Base-by-base conservation (phyloP, 2,888 invertebrate species). In the Electrophaes corylata region DNA sequence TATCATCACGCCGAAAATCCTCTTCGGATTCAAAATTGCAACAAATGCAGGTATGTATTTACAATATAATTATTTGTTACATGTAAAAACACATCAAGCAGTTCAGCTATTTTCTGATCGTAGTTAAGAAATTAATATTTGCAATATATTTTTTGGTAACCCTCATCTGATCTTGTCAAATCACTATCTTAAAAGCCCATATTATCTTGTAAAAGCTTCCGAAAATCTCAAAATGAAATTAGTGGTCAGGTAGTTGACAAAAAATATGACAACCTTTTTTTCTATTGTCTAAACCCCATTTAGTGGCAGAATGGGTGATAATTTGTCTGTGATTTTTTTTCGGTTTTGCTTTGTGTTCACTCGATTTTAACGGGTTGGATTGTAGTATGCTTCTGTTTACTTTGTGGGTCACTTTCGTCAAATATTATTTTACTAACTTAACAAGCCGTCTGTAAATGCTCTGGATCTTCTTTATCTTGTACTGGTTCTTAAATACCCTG, bases 281-380 rank as follows among this genome's bases (percentile, higher is more conserved):
- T 43, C 56, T 57, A 54, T 66, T 61, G 62, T 60, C 58, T 53
- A 57, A 47, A 37, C 56, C 50, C 58, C 60, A 56, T 67, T 64
- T 65, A 65, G 64, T 51, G 56, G 60, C 55, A 60, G 57, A 62
- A 62, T 62, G 57, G 64, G 67, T 64, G 67, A 65, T 67, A 64
- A 67, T 65, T 41, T 57, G 60, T 65, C 50, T 56, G 51, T 63
- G 59, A 54, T 62, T 62, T 57, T 45, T 39, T 16, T 40, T 64
- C n/a, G n/a, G n/a, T 57, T 61, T 50, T 50, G 60, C 35, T 56
- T 41, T 56, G 37, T 50, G 50, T 62, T 57, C 40, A 37, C 26
- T 40, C 14, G 10, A 39, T 47, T 49, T 52, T 62, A 58, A 54
- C 51, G 52, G 46, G 31, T 47, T n/a, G 44, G 11, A 14, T 35